Conservation (phyloP, 2,888 invertebrate species). For the Nephrotoma appendiculata region DNA sequence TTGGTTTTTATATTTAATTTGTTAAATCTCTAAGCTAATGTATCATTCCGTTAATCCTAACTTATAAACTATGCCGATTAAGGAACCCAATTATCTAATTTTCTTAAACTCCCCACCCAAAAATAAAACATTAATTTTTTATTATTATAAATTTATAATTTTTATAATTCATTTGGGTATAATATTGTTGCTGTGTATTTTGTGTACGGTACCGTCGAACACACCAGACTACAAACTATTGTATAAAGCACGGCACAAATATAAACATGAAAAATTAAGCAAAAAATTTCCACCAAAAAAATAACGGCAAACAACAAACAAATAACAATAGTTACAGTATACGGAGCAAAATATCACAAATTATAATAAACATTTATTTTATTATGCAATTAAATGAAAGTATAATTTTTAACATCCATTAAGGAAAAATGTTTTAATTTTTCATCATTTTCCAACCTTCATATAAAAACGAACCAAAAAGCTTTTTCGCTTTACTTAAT, state of each 20-base stretch:
- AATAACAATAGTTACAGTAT: background rate
- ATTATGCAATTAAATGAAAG: background rate
- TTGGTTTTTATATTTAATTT: background rate
- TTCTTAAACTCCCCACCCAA: background rate
- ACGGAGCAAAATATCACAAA: background rate
- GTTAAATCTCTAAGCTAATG: background rate
- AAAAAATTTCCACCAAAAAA: background rate
- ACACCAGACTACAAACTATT: background rate
- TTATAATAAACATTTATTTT: background rate
- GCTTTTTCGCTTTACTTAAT: background rate
- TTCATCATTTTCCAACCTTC: background rate
- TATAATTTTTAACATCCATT: background rate
- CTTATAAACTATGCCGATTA: background rate
- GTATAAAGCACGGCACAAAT: background rate
- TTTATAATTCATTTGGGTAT: background rate
- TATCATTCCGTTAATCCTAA: background rate
- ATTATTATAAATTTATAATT: background rate
- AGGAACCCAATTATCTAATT: background rate
- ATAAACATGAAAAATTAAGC: background rate
- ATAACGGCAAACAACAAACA: background rate
- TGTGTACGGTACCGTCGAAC: background rate
- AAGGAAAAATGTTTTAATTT: background rate
- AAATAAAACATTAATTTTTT: background rate
- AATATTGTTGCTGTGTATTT: background rate
- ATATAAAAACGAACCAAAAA: background rate